These are phyloP conservation scores for Antheraea yamamai DNA, from an alignment of 2,888 invertebrate species.

Conservation along the genomic window DNA sequence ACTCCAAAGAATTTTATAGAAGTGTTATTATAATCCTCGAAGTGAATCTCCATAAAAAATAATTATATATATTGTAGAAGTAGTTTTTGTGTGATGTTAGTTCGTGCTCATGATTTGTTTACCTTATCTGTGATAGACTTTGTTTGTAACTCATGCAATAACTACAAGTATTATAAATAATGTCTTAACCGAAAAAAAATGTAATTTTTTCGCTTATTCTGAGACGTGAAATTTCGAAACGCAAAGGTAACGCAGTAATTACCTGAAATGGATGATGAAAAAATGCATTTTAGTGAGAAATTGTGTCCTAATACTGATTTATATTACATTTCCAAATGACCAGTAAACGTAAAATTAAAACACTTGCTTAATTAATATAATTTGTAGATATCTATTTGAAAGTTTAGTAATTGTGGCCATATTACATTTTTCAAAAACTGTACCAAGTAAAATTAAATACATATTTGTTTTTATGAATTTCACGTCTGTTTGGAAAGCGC, in stretches of 20 bases:
- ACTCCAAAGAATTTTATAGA: conserved; percentile 6
- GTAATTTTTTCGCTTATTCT: conserved; percentile 7
- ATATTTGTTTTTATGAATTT: not conserved
- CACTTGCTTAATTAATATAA: not conserved
- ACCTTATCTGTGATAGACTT: conserved; percentile 77
- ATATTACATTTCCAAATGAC: not conserved
- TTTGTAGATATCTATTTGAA: not conserved
- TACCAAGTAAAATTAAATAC: not conserved
- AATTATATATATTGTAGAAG: not conserved
- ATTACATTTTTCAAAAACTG: too few species aligned
- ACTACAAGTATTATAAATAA: conserved; percentile 57
- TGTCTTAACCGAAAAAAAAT: conserved; percentile 3
- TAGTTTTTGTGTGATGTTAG: conserved; percentile 24
- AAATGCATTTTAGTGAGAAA: not conserved
- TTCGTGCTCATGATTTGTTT: conserved; percentile 52
- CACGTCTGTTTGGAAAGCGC: not conserved
- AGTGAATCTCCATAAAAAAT: conserved; percentile 2
- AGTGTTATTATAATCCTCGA: not conserved
- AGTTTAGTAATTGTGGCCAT: not conserved
- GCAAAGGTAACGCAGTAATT: not conserved
- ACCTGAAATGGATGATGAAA: not conserved
- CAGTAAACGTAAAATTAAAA: not conserved
- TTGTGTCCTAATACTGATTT: too few species aligned
- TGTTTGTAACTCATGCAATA: conserved; percentile 72
- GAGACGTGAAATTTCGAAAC: conserved; percentile 19